Base-by-base conservation (phyloP, 1,140 invertebrate genomes). In the Ooceraea biroi region DNA sequence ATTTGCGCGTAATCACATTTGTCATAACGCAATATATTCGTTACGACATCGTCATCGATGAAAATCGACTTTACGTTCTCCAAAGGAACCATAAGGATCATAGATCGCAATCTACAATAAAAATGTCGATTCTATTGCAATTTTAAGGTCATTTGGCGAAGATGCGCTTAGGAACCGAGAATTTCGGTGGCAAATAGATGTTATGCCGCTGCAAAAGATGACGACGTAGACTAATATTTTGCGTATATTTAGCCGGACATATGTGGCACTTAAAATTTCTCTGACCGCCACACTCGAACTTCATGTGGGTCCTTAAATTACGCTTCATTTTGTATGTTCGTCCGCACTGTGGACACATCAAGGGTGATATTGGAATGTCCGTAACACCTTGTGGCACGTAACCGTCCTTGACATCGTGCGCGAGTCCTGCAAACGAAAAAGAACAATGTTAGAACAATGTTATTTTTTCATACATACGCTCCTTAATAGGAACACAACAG, bases 251-350 rank as follows among this genome's bases (percentile, higher is more conserved):
- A 0, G 88, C 87, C 1, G 88, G 61, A 27, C 92, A 93, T 0
- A 91, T n/a, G 30, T 89, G 86, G 52, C 92, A 93, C 0, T 66
- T 71, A 25, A 91, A 93, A 8, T 88, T 87, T 3, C 82, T 84
- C 63, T 85, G 78, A 1, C 86, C 89, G 0, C 88, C 90, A 44
- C 92, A 93, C 14, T 94, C 92, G 30, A 91, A 90, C 25, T 82
- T 89, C 82, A 89, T 87, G 22, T 89, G 88, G 0, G 85, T 87
- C n/a, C 50, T 85, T 63, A 89, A 30, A 12, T 82, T 89, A 25
- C 91, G 91, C 89, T 94, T 94, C 66, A 94, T 92, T 85, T 95
- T 95, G 88, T 95, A 96, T 10, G 91, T 86, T 86, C 93, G 93
- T 5, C 93, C 94, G 84, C 95, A 96, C 48, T 94, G 92, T 3